Evolutionary conservation across 2,888 invertebrate species (phyloP), one percentile per base, ranked within the genome.

Genomic region (Orthosia incerta): DNA sequence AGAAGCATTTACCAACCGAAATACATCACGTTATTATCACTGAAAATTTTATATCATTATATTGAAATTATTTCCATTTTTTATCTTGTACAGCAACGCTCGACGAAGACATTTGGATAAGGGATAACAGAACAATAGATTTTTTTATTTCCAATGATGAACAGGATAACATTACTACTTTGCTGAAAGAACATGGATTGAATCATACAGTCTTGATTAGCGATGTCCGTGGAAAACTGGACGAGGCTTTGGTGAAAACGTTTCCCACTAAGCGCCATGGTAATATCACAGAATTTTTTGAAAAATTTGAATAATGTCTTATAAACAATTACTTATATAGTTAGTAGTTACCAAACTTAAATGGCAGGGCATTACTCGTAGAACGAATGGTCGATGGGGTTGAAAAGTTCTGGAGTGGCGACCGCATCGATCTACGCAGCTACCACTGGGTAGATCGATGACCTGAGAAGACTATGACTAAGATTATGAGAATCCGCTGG

Each of bases 31-130:
- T 31, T 16, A 23, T 18, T n/a, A 51, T 11, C n/a, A 12, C 3
- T 53, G 13, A 20, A 9, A 53, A 20, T 50, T 18, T 7, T n/a
- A 11, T 1, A 1, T 15, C 13, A 5, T 16, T 15, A 7, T 55
- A 4, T 15, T 55, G 15, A 55, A 31, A 31, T 23, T 55, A 20
- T 13, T 55, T 20, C 3, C 13, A 13, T 5, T 26, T 51, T 57
- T 51, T n/a, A n/a, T 31, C 18, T 23, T 23, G 18, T 11, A 48
- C 55, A 74, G 73, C 15, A 45, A 20, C 0, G 20, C 20, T 15
- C 1, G 56, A 18, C 0, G 64, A 83, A 61, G 80, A 83, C 11
- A 79, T 83, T 20, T 81, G 80, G 80, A 67, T 63, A 26, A 64
- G 74, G 46, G 69, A 81, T 53, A 59, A 79, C 4, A 55, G 15